These are phyloP conservation scores for Calosoma granatense DNA, from an alignment of 1,140 invertebrate species.

Conservation along the genomic window DNA sequence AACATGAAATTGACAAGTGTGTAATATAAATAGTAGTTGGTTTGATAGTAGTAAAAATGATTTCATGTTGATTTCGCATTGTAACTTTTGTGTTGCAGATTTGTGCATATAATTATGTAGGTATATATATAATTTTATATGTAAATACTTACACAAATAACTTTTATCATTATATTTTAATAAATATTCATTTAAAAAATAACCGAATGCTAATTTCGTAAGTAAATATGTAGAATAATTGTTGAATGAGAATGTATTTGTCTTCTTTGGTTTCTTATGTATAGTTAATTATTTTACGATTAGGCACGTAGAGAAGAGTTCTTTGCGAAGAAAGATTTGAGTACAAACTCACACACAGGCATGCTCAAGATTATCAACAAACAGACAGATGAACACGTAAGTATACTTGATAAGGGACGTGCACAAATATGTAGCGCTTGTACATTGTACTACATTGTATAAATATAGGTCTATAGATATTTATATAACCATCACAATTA, in stretches of 20 bases:
- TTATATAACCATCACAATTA: no score
- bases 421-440: no score
- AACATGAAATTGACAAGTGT: no score
- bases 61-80: no score
- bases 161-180: no score
- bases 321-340: background rate
- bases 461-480: no score
- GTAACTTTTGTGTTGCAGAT: no score
- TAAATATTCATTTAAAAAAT: background rate
- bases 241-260: background rate
- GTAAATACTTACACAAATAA: background rate
- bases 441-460: no score
- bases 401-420: no score
- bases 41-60: background rate
- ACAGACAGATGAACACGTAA: no score
- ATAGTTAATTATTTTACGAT: background rate
- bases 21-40: no score
- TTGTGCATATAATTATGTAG: no score
- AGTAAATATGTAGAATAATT: background rate
- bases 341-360: background rate
- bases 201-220: background rate
- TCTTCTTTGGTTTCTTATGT: background rate
- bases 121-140: background rate
- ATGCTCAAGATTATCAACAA: background rate
- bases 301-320: background rate